Evolutionary conservation across 2,888 invertebrate species (phyloP).

Genomic region (Girardia tigrina): DNA sequence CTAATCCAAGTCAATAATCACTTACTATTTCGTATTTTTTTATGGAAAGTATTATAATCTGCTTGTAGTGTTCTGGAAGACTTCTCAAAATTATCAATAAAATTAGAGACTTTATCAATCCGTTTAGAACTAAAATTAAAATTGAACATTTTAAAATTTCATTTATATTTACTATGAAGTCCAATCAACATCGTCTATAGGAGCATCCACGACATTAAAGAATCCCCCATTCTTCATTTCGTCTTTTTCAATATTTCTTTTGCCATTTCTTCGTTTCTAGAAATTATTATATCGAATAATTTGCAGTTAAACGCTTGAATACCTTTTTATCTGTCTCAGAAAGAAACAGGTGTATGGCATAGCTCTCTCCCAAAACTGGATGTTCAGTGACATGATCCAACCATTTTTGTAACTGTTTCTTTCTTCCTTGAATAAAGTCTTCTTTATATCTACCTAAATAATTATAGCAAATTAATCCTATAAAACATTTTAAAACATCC

Average conservation of each 20-base stretch:
- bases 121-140: not conserved
- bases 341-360: not conserved
- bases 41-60: slow-evolving; percentile 4
- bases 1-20: too few relatives aligned
- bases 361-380: not conserved
- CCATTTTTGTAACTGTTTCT: not conserved
- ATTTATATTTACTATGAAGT: too few relatives aligned
- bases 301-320: not conserved
- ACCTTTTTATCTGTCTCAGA: not conserved
- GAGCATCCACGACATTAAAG: not conserved
- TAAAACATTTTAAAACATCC: too few relatives aligned
- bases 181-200: too few relatives aligned
- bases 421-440: not conserved
- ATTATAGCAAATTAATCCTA: too few relatives aligned
- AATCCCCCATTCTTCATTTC: not conserved
- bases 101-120: not conserved
- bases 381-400: not conserved
- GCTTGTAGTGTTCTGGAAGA: not conserved
- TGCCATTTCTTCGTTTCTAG: not conserved
- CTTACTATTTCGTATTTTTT: too few relatives aligned
- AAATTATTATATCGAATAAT: not conserved
- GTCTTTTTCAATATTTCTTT: not conserved
- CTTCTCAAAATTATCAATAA: not conserved
- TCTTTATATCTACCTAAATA: not conserved
- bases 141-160: too few relatives aligned